Evolutionary conservation across 2,797 vertebrate genomes (phyloP).

Genomic region (Dendrocincla fuliginosa): DNA sequence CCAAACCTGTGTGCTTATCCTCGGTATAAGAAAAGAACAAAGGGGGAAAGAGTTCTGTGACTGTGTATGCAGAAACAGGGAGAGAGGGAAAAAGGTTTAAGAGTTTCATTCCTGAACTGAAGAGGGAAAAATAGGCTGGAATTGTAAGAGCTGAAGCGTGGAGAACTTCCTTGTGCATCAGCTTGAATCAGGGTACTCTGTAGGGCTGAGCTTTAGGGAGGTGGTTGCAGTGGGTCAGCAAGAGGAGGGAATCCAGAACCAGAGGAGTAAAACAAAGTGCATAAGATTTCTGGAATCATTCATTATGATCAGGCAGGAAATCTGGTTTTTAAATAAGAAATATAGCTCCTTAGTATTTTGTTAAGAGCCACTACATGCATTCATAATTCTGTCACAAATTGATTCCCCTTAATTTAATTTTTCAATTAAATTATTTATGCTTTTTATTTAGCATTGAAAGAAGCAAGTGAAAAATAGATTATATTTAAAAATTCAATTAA

Average conservation of each 20-base stretch:
- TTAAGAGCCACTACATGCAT: not conserved
- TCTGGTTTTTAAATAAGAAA: not conserved
- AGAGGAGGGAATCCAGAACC: not conserved
- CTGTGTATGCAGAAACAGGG: not conserved
- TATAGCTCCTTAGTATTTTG: not conserved
- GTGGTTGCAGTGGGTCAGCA: not conserved
- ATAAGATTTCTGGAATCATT: not conserved
- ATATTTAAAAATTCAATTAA: not conserved
- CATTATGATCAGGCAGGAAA: not conserved
- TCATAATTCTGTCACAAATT: constrained; percentile 18
- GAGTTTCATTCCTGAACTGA: not conserved
- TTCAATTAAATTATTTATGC: constrained; percentile 10
- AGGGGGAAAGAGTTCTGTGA: not conserved
- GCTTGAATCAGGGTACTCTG: not conserved
- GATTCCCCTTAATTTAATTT: constrained; percentile 31
- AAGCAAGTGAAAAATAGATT: not conserved
- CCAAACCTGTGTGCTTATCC: not conserved
- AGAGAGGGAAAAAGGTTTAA: not conserved
- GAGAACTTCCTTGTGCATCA: not conserved
- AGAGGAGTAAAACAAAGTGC: not conserved
- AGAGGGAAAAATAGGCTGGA: not conserved
- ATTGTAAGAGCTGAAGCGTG: not conserved
- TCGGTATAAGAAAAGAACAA: not conserved
- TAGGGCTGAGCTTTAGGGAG: not conserved
- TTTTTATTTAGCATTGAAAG: constrained; percentile 23